These are phyloP conservation scores for Lamprotornis superbus DNA, from an alignment of 2,113 vertebrate species.

Conservation along the genomic window DNA sequence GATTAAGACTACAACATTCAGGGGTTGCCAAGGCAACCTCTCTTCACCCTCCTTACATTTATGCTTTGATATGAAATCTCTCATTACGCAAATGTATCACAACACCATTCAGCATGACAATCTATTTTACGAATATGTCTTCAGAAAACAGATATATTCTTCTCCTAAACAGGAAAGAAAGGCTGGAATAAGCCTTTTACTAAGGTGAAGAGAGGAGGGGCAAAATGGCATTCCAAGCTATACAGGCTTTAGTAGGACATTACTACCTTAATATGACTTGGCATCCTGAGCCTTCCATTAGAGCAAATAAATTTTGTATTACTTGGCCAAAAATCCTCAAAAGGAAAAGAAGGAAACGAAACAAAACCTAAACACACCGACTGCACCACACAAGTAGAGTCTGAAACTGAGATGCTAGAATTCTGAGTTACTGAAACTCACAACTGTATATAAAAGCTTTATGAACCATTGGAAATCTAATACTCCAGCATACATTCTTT, in stretches of 20 bases:
- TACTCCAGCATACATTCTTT: neutral
- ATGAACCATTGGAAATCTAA: neutral
- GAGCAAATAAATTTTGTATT: neutral
- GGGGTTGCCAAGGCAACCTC: conserved; percentile 56
- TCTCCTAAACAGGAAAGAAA: neutral
- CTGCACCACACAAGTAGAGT: neutral
- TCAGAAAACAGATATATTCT: neutral
- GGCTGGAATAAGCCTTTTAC: neutral
- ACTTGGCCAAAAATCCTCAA: neutral
- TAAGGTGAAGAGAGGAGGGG: neutral
- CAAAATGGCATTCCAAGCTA: neutral
- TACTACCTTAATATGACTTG: neutral
- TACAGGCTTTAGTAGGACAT: neutral
- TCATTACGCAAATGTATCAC: conserved; percentile 37
- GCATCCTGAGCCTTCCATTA: neutral
- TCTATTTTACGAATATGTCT: conserved; percentile 10
- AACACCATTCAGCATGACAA: conserved; percentile 12
- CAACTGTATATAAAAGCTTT: neutral
- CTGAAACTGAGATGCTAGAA: neutral
- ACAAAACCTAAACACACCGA: neutral
- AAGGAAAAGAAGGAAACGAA: neutral
- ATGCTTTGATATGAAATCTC: conserved; percentile 27
- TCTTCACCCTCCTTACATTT: conserved; percentile 13
- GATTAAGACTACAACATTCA: conserved; percentile 44
- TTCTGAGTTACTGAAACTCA: neutral